Base-by-base conservation (phyloP, 2,797 vertebrate species). In the Megaceryle alcyon region DNA sequence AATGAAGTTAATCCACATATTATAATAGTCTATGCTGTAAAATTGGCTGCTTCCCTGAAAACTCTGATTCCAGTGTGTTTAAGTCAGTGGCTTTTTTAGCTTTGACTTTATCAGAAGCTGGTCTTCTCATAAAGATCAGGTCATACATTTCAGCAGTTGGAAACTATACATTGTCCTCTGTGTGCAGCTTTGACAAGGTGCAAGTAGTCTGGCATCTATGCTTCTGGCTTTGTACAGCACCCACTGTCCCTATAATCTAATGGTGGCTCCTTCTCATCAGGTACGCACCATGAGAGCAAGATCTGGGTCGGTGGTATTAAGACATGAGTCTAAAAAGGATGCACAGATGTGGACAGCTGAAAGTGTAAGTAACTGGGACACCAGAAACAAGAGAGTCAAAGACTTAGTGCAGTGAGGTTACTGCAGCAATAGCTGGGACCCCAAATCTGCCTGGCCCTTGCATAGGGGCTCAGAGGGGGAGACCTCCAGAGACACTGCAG, bases 391-490 rank as follows among this genome's bases (percentile, higher is more conserved):
- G 10, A 7, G 10, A 3, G 29, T 35, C 19, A 14, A 56, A 20
- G 9, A 8, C 39, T 60, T 43, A 8, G 10, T 18, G 29, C 66
- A 70, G 41, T 0, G 4, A 9, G 4, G 12, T 56, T 64, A 39
- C 54, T 64, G 59, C 26, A 54, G 39, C 61, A 35, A 43, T 51
- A 71, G 4, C 8, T 83, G 80, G 41, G 20, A 49, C 16, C 54
- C 17, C 44, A 20, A 25, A 7, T 23, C 37, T 16, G 1, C 12
- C 18, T 29, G 23, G 13, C 2, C 22, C 6, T 66, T 10, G 28
- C 1, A 3, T 2, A n/a, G 56, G 39, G n/a, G 3, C 18, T 80
- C 5, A 1, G 71, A 63, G 5, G 7, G 7, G 28, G 7, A 83
- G 14, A 64, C 8, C 41, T 64, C 33, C 84, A 44, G 51, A 85